Conservation (phyloP, 1,140 invertebrate species). For the Brachystomella parvula region DNA sequence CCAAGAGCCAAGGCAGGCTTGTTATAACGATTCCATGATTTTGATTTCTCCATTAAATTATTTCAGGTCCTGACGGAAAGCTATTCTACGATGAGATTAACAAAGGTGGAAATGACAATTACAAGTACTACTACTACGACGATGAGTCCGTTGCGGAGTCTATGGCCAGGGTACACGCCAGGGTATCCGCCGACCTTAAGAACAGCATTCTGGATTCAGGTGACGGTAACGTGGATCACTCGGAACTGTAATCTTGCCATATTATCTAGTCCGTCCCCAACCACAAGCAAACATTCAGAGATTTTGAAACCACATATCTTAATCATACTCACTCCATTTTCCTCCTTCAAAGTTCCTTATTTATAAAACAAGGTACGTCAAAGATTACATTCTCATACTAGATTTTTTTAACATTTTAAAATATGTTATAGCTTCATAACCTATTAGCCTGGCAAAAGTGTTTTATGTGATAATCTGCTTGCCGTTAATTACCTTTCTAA, state of each 20-base stretch:
- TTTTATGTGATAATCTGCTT: no score
- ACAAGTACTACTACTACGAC: slow-evolving; percentile 54
- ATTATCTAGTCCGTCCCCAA: background rate
- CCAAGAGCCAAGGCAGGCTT: background rate
- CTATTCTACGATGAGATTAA: slow-evolving; percentile 50
- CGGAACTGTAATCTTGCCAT: background rate
- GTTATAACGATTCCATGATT: background rate
- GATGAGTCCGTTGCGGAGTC: slow-evolving; percentile 47
- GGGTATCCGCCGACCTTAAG: background rate
- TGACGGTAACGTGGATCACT: background rate
- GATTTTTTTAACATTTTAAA: background rate
- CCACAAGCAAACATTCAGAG: background rate
- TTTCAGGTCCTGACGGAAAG: slow-evolving; percentile 45
- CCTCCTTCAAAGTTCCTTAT: no score
- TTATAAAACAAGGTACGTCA: background rate
- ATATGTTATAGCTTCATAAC: background rate
- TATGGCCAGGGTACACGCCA: slow-evolving; percentile 43
- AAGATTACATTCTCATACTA: background rate
- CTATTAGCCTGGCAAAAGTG: no score
- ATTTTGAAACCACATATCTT: background rate
- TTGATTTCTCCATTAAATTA: slow-evolving; percentile 4
- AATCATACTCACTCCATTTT: no score
- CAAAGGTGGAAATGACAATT: slow-evolving; percentile 50
- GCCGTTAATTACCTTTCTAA: no score
- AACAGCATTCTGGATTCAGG: no score